Percentiles rank a stretch among this genome's conserved stretches.
Evolutionary conservation across 1,140 invertebrate species (phyloP).

Genomic region (Antheraea mylitta): DNA sequence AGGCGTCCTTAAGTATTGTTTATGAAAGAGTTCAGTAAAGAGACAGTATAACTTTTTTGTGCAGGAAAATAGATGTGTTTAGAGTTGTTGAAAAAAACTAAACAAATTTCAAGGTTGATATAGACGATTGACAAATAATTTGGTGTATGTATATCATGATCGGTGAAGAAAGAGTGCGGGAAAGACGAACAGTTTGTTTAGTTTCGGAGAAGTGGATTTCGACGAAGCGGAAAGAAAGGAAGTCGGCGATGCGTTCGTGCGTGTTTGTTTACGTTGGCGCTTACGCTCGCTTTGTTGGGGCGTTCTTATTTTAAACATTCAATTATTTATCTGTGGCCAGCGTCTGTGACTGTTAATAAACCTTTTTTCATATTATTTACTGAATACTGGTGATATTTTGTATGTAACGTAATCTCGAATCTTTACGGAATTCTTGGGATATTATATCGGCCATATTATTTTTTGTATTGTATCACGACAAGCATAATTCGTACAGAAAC

Average conservation of each 20-base stretch:
- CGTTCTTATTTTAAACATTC: slow-evolving; percentile 3
- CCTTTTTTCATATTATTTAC: neutral
- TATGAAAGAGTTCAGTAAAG: too few relatives aligned
- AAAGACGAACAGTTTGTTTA: slow-evolving; percentile 31
- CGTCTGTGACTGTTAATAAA: slow-evolving; percentile 6
- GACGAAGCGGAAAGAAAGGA: slow-evolving; percentile 53
- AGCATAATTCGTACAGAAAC: too few relatives aligned
- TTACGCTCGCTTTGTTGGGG: slow-evolving; percentile 8
- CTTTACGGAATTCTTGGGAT: neutral
- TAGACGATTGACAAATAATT: neutral
- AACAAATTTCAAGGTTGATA: neutral
- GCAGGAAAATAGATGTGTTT: too few relatives aligned
- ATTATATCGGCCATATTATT: neutral
- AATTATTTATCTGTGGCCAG: slow-evolving; percentile 13
- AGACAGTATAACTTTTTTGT: too few relatives aligned
- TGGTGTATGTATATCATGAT: neutral
- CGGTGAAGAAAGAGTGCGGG: neutral
- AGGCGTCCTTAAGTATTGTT: too few relatives aligned
- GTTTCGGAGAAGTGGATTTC: slow-evolving; percentile 45
- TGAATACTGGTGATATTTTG: neutral
- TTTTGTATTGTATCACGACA: too few relatives aligned
- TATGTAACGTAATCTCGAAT: neutral
- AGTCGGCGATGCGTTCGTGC: slow-evolving; percentile 39
- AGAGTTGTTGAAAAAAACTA: too few relatives aligned
- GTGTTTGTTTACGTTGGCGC: slow-evolving; percentile 47